Base-by-base conservation (phyloP, 2,113 vertebrate genomes). In the Beaufortia kweichowensis region DNA sequence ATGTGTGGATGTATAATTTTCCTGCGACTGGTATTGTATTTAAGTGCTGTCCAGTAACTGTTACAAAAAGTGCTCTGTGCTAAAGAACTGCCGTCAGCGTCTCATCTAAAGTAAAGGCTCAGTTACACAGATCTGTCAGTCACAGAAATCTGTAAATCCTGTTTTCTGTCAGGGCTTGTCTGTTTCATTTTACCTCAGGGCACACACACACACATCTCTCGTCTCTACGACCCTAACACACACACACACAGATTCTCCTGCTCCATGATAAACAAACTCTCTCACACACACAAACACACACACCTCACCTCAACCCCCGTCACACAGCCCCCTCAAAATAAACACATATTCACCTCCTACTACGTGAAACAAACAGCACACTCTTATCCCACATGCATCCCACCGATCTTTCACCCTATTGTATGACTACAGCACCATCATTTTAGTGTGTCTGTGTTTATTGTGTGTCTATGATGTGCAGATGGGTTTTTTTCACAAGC, bases 401-500 rank as follows among this genome's bases (percentile, higher is more conserved):
- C 26, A 28, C 39, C 41, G 41, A 28, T 29, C 64, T n/a, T 84
- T 65, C 86, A 82, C 78, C 83, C 83, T 77, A 83, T 79, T 56
- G 74, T 11, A 14, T 3, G 14, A 14, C 41, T 46, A 3, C 14
- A 17, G 11, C 43, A 17, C 3, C 12, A 9, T 17, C 3, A 15
- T 46, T 46, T 46, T 14, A 63, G 21, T 31, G 61, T 48, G 61
- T 74, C 53, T 35, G 14, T 59, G 24, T 26, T 3, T 74, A 24
- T 35, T 61, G 53, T 68, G 31, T 65, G 70, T 75, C 11, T 43
- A 12, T 46, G 43, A 46, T n/a, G 65, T 29, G 41, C 43, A 50
- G 43, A 50, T 50, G 17, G 2, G 35, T 28, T 48, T 8, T 46
- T 31, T 57, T n/a, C n/a, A 39, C 33, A 64, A 23, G 33, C 11